Conservation (phyloP, 1,140 invertebrate genomes). For the Heterodera schachtii region DNA sequence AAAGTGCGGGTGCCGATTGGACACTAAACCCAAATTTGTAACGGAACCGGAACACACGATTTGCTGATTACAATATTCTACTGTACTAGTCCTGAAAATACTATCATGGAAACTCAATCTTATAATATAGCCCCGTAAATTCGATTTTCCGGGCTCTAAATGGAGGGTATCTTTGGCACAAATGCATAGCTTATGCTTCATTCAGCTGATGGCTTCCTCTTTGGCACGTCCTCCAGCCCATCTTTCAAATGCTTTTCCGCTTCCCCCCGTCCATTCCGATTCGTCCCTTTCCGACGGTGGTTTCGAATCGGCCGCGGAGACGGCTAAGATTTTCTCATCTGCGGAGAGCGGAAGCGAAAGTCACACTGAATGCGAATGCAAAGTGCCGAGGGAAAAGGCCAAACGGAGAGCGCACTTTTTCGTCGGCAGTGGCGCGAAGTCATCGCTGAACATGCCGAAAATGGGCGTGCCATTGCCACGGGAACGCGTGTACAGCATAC, state of each 20-base stretch:
- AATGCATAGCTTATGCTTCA: background rate
- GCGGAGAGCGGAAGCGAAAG: slow-evolving; percentile 12
- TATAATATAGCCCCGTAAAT: too few relatives aligned
- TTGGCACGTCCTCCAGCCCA: background rate
- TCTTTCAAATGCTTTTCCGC: background rate
- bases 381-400: background rate
- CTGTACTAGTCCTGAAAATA: too few relatives aligned
- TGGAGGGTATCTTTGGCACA: too few relatives aligned
- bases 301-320: slow-evolving; percentile 24
- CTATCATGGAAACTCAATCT: too few relatives aligned
- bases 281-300: slow-evolving; percentile 36
- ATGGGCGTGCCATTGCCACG: slow-evolving; percentile 15
- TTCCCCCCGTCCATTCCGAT: slow-evolving; percentile 29
- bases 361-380: slow-evolving; percentile 7
- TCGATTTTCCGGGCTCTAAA: too few relatives aligned
- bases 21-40: too few relatives aligned
- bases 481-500: slow-evolving; percentile 24
- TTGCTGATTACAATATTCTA: too few relatives aligned
- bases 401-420: slow-evolving; percentile 13
- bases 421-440: slow-evolving; percentile 25
- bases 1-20: slow-evolving; percentile 60
- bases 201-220: slow-evolving; percentile 8
- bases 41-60: too few relatives aligned
- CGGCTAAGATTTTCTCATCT: slow-evolving; percentile 8
- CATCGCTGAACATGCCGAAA: slow-evolving; percentile 18